Evolutionary conservation across 2,888 invertebrate genomes (phyloP), one percentile per base, ranked within the genome.

Genomic region (Abscondita cerata): DNA sequence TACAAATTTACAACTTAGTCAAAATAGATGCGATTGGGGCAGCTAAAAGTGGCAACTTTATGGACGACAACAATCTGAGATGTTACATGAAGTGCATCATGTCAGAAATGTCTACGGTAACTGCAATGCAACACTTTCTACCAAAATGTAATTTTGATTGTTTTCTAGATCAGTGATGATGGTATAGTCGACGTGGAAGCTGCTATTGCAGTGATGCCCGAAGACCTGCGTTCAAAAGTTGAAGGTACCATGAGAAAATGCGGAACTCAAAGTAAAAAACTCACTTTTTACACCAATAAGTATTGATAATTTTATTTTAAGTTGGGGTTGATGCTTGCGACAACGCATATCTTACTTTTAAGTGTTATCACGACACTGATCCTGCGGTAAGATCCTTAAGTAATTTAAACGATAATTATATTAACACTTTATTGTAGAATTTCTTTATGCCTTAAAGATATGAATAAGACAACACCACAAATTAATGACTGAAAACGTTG

Each of bases 161-260:
- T 47, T 40, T 67, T 73, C 52, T 62, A 81, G 81, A 76, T 78
- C 67, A 74, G 73, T 31, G 81, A 81, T 13, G 79, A 81, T 47
- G 81, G 81, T 2, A 70, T 73, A 5, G 69, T 81, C 20, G 80
- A 82, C 56, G 74, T 73, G 18, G 81, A 81, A 44, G 77, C 79
- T 1, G 74, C 79, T 1, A 66, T 78, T 47, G 78, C 78, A 1
- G 69, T 81, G 46, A 40, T 82, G 6, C 81, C 81, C 4, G 76
- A 77, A 25, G 79, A 80, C 47, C 66, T 73, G 38, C 69, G 72
- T 58, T 72, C 64, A 0, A 68, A 70, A 52, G 72, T 71, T 1
- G 75, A 68, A 41, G 74, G 75, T 3, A 67, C 73, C 20, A 69
- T 80, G 31, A 72, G 72, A 55, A 73, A 72, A 65, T 81, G 81